Base-by-base conservation (phyloP, 2,797 vertebrate species). In the Hemitrygon akajei region DNA sequence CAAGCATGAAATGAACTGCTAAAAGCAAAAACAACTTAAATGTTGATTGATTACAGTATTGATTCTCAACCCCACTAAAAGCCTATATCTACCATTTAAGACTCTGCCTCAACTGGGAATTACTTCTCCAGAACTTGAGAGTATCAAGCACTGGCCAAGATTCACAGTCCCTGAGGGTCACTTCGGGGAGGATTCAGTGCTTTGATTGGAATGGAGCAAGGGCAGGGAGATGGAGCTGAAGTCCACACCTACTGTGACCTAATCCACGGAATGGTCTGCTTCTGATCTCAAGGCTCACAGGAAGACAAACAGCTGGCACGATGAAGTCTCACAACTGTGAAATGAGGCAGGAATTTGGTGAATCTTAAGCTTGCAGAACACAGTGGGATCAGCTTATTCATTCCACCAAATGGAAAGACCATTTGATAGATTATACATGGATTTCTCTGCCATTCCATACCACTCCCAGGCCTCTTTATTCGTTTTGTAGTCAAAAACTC, bases 41-140 rank as follows among this genome's bases (percentile, higher is more conserved):
- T 75, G 73, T 47, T 76, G 22, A n/a, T 93, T 76, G 40, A 58
- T 93, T 37, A n/a, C 16, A 25, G 7, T 76, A 58, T n/a, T 14
- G 71, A 93, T 93, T 93, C 25, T 76, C 47, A 25, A 93, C 73
- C 16, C 71, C 40, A 25, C 76, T 75, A 76, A 93, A 34, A 93
- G 37, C 71, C 91, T 75, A 22, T 69, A 56, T 73, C 22, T 91
- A 69, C 34, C 60, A 37, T 47, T 37, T 25, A 37, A 69, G 60
- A 10, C 58, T 63, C 84, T 63, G 27, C 60, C 91, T 75, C 91
- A 58, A 47, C 71, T 91, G 89, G 6, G 18, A 91, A 91, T 40
- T 63, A 27, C 20, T 22, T n/a, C 75, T 93, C 40, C 40, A 76
- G 34, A 76, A 93, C 1, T 30, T 27, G 16, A 75, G 40, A 93